Base-by-base conservation (phyloP, 2,113 vertebrate species). In the Gulo gulo region DNA sequence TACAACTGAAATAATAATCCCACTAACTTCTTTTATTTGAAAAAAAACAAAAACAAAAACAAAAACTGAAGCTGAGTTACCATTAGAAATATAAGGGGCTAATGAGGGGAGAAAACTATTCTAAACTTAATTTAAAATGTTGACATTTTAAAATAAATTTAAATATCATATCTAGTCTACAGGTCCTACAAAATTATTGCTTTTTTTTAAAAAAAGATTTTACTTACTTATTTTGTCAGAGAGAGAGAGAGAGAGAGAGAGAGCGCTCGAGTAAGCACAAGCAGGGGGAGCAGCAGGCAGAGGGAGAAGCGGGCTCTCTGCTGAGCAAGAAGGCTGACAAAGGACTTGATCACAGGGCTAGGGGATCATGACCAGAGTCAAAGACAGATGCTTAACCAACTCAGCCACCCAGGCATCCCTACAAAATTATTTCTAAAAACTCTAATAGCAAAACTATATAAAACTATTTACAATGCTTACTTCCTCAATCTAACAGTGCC, bases 111-210 rank as follows among this genome's bases (percentile, higher is more conserved):
- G 26, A 50, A 45, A 52, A 26, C 29, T 91, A 24, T 42, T 63
- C 34, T 85, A 95, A 95, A 47, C 50, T 88, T 91, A 94, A 81
- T 80, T 87, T 85, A 85, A 93, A 96, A 91, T 67, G 14, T 47
- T 76, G 65, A 73, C 47, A 11, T 39, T 92, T 79, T 87, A 50
- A 95, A 95, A 73, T 78, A 94, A 50, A 78, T 71, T 65, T 57
- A 91, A 91, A 80, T 50, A 69, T 65, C n/a, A 61, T 76, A n/a
- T 74, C 95, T 31, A 24, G 55, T 71, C 42, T 55, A 88, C 12
- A 80, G 5, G 5, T 65, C 61, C 71, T 87, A 94, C n/a, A 96
- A 94, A 95, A 88, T 59, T 69, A 88, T 80, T 93, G 87, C 57
- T 59, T 65, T 65, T 31, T 65, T 65, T 65, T 31, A 4, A 52